A percentile compares a stretch with the other conserved stretches of the same genome.
phyloP scores from a whole-genome alignment of 2,888 invertebrate species.

The Ypsolopha sequella region DNA sequence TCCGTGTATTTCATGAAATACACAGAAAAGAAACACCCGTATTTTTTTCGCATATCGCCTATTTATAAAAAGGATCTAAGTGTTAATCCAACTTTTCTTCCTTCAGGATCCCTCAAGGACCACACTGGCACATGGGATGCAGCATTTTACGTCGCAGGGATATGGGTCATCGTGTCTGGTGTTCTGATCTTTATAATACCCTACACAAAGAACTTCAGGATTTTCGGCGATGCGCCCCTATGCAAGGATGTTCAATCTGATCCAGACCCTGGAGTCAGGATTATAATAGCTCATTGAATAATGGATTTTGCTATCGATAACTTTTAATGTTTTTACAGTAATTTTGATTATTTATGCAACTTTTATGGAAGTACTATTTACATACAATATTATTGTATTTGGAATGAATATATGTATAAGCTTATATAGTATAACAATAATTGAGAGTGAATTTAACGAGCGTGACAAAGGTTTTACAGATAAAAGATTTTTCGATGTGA shows the following conservation, averaged over 20 bases:
- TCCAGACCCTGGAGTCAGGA: slow-evolving; percentile 53
- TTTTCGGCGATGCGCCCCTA: slow-evolving; percentile 62
- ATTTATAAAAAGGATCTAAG: no score
- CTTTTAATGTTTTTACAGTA: not conserved
- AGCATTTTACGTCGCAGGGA: slow-evolving; percentile 84
- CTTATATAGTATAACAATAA: not conserved
- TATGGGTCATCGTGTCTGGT: slow-evolving; percentile 86
- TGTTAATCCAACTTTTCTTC: no score
- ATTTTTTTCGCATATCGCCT: no score
- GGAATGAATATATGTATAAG: not conserved
- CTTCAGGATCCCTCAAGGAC: slow-evolving; percentile 65
- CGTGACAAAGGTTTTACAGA: not conserved
- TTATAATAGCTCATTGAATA: slow-evolving; percentile 52
- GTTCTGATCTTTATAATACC: slow-evolving; percentile 75
- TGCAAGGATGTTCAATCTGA: slow-evolving; percentile 56
- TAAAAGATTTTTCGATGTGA: not conserved
- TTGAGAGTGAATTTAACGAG: not conserved
- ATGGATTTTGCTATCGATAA: not conserved
- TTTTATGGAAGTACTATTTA: not conserved
- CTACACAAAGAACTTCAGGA: slow-evolving; percentile 74
- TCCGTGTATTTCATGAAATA: no score
- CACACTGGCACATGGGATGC: slow-evolving; percentile 79
- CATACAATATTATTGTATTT: not conserved
- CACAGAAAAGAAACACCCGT: no score
- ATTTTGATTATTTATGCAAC: not conserved